Conservation (phyloP, 2,888 invertebrate genomes). For the Apamea epomidion region DNA sequence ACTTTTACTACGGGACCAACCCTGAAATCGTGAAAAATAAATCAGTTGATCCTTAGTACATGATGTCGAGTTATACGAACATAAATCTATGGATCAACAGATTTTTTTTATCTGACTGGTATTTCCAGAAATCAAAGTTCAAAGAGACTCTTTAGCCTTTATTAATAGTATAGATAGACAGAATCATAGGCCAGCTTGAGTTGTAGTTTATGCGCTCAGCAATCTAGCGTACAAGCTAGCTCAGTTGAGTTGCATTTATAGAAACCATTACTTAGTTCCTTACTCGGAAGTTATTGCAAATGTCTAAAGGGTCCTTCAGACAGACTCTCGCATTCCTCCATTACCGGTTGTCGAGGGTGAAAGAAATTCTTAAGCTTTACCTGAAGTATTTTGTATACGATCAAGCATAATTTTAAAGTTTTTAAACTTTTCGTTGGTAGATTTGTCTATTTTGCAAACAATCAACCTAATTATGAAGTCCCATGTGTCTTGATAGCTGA, state of each 20-base stretch:
- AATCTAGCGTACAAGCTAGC: conserved; percentile 5
- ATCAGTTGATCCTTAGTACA: no score
- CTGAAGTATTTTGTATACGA: background rate
- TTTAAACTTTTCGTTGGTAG: background rate
- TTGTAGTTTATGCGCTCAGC: background rate
- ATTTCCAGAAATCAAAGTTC: no score
- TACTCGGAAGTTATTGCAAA: conserved; percentile 70
- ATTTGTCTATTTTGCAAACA: background rate
- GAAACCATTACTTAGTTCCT: conserved; percentile 58
- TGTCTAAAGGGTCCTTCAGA: conserved; percentile 55
- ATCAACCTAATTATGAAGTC: background rate
- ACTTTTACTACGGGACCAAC: no score
- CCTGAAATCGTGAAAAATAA: no score
- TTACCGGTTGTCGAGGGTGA: background rate
- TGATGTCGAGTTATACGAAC: no score
- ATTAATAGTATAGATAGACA: no score
- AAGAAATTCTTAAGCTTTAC: background rate
- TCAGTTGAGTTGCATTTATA: conserved; percentile 53
- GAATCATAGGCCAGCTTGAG: background rate
- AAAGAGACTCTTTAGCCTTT: no score
- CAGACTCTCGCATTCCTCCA: conserved; percentile 4
- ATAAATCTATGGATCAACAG: no score
- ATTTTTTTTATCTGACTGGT: no score
- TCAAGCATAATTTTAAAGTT: background rate
- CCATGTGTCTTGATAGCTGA: background rate